A percentile compares a stretch with the other conserved stretches of the same genome.
These are phyloP conservation scores for Neocrepidodera transversa DNA, from an alignment of 2,888 invertebrate species.

Conservation along the genomic window DNA sequence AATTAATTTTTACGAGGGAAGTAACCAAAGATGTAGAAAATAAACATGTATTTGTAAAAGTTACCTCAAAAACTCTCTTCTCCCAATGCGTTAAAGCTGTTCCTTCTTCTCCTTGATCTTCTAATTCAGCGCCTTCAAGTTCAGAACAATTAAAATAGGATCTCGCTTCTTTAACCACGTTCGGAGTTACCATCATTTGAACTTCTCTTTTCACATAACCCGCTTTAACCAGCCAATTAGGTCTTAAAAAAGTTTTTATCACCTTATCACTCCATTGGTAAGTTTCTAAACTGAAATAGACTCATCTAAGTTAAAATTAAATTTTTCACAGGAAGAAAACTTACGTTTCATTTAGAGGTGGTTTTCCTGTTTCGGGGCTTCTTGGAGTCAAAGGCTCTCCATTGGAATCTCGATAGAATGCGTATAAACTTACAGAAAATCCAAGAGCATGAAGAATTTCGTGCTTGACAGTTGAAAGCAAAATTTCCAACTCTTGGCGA, in stretches of 20 bases:
- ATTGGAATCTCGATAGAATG: conserved; percentile 91
- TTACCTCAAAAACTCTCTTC: conserved; percentile 95
- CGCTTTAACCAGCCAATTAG: conserved; percentile 54
- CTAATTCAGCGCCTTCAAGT: conserved; percentile 95
- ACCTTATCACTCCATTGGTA: conserved; percentile 95
- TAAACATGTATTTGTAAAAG: no score
- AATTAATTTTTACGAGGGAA: no score
- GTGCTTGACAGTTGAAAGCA: conserved; percentile 96
- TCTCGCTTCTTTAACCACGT: conserved; percentile 86
- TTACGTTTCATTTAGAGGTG: conserved; percentile 86
- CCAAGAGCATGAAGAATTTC: conserved; percentile 98
- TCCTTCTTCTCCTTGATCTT: conserved; percentile 98
- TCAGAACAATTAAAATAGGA: conserved; percentile 85
- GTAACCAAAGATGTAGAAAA: no score
- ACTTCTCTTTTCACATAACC: conserved; percentile 57
- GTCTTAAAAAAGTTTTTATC: conserved; percentile 74
- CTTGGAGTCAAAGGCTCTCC: conserved; percentile 87
- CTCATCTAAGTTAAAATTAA: background rate
- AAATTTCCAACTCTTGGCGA: conserved; percentile 86
- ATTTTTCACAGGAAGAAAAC: conserved; percentile 48
- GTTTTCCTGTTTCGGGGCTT: conserved; percentile 85
- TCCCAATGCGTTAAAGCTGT: conserved; percentile 98
- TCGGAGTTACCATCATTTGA: conserved; percentile 74
- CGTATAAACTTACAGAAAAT: conserved; percentile 95
- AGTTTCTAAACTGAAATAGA: conserved; percentile 74